A percentile compares a stretch with the other conserved stretches of the same genome.
phyloP scores from a whole-genome alignment of 2,888 invertebrate genomes.

The Meta bourneti region DNA sequence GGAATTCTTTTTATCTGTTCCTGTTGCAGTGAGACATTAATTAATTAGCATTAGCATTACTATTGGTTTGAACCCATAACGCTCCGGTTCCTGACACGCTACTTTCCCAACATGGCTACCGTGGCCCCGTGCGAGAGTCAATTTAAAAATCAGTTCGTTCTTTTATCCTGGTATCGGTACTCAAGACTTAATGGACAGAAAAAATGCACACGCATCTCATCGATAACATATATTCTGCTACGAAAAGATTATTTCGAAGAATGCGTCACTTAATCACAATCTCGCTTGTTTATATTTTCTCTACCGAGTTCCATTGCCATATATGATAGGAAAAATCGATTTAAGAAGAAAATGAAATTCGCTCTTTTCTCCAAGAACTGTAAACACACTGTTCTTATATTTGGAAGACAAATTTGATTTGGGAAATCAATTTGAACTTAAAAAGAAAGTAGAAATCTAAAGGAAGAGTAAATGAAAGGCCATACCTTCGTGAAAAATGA shows the following conservation, averaged over 20 bases:
- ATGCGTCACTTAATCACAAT: conserved; percentile 26
- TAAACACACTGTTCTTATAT: conserved; percentile 31
- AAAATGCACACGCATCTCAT: neutral
- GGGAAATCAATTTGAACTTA: conserved; percentile 29
- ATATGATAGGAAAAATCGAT: conserved; percentile 29
- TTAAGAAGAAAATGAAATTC: conserved; percentile 40
- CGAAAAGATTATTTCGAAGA: neutral
- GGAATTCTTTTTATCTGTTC: too few relatives aligned
- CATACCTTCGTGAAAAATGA: neutral
- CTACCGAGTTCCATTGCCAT: conserved; percentile 8
- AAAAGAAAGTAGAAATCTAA: neutral
- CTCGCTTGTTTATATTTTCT: conserved; percentile 20
- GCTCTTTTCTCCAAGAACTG: conserved; percentile 19
- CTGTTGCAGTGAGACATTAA: too few relatives aligned
- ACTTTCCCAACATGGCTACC: too few relatives aligned
- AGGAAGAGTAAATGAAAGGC: conserved; percentile 10
- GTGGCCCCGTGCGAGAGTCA: too few relatives aligned
- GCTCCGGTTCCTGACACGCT: too few relatives aligned
- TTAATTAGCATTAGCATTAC: too few relatives aligned
- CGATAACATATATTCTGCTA: neutral
- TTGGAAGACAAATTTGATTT: conserved; percentile 47
- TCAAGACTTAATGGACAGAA: neutral
- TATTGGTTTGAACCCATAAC: too few relatives aligned
- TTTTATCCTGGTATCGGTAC: neutral
- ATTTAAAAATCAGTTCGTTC: too few relatives aligned